phyloP scores from a whole-genome alignment of 64 coral and sea anemone species.

The Actinia equina region DNA sequence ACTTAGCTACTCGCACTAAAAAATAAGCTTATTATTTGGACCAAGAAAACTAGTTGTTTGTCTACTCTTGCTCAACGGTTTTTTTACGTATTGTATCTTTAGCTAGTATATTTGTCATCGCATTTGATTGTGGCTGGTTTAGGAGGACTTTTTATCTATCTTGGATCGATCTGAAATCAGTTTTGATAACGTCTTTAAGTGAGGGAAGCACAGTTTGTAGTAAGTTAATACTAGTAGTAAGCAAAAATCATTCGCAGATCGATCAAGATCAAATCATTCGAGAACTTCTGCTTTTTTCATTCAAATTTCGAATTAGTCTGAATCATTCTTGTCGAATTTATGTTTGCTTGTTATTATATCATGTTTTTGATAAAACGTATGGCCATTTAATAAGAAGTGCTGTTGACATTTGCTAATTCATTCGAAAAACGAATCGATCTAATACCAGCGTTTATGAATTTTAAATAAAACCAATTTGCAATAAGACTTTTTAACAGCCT shows the following conservation, averaged over 20 bases:
- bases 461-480: too few species aligned
- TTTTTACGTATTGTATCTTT: not conserved
- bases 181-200: not conserved
- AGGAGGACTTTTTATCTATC: not conserved
- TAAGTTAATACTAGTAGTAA: not conserved
- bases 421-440: not conserved
- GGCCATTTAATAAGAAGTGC: not conserved
- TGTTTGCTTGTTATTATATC: not conserved
- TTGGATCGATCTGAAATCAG: not conserved
- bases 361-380: not conserved
- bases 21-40: not conserved
- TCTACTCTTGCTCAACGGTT: not conserved
- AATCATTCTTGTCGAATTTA: not conserved
- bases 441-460: too few species aligned
- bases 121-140: not conserved
- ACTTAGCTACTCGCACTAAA: not conserved
- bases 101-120: not conserved
- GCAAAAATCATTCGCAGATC: not conserved
- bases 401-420: not conserved
- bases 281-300: not conserved
- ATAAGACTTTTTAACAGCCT: too few species aligned
- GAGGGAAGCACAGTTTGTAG: not conserved
- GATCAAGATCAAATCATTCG: not conserved
- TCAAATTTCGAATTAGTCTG: not conserved
- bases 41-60: not conserved